phyloP scores from a whole-genome alignment of 2,888 invertebrate genomes.

The Xylophagus ater region DNA sequence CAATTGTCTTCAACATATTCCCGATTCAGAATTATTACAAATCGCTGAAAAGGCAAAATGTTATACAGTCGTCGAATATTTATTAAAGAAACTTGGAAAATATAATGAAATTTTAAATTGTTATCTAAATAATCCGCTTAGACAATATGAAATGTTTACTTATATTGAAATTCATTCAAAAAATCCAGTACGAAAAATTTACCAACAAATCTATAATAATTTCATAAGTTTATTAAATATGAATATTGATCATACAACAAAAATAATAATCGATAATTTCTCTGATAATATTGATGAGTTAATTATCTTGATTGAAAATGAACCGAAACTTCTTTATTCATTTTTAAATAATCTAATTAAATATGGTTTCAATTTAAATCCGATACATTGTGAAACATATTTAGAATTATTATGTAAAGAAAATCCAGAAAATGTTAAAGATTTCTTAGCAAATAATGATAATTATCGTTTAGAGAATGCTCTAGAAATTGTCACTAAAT shows the following conservation, averaged over 20 bases:
- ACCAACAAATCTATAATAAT: slow-evolving; percentile 39
- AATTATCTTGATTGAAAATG: slow-evolving; percentile 36
- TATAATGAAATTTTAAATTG: slow-evolving; percentile 55
- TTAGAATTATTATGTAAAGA: slow-evolving; percentile 52
- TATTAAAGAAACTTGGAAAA: slow-evolving; percentile 51
- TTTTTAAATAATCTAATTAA: slow-evolving; percentile 51
- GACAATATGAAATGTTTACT: slow-evolving; percentile 50
- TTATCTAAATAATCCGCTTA: slow-evolving; percentile 51
- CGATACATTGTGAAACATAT: slow-evolving; percentile 46
- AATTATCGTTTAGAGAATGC: slow-evolving; percentile 55
- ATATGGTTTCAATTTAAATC: slow-evolving; percentile 30
- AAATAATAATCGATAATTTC: slow-evolving; percentile 49
- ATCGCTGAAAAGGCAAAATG: slow-evolving; percentile 56
- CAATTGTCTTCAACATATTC: slow-evolving; percentile 47
- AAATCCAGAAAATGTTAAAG: slow-evolving; percentile 43
- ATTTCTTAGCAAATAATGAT: slow-evolving; percentile 43
- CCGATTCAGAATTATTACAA: slow-evolving; percentile 46
- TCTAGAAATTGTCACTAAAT: slow-evolving; percentile 49
- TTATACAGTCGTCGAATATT: slow-evolving; percentile 57
- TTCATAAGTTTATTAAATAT: slow-evolving; percentile 47
- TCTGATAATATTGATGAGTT: slow-evolving; percentile 38
- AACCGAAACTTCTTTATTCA: slow-evolving; percentile 36
- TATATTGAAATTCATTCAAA: slow-evolving; percentile 43
- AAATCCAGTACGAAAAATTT: slow-evolving; percentile 37
- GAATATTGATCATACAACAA: slow-evolving; percentile 50